A percentile compares a stretch with the other conserved stretches of the same genome.
phyloP scores from a whole-genome alignment of 2,888 invertebrate genomes.

The Drosophila picticornis region DNA sequence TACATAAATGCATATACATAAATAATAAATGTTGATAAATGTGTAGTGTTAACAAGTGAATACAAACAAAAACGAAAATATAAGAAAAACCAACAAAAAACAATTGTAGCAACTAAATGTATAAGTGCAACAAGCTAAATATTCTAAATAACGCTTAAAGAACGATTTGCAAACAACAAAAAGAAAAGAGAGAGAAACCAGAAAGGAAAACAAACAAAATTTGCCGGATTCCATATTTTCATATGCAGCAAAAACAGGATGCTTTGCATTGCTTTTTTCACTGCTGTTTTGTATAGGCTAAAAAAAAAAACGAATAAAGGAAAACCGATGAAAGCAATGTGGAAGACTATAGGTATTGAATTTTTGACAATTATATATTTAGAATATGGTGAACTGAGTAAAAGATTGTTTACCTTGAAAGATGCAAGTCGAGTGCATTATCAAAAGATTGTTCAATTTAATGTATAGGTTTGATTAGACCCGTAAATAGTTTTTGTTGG shows the following conservation, averaged over 20 bases:
- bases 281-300: constrained; percentile 45
- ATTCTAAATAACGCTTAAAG: constrained; percentile 59
- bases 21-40: constrained; percentile 78
- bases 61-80: constrained; percentile 14
- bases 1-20: constrained; percentile 45
- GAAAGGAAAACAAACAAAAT: constrained; percentile 10
- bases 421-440: neutral
- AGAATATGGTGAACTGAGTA: constrained; percentile 44
- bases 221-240: constrained; percentile 53
- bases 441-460: constrained; percentile 1
- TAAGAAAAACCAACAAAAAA: constrained; percentile 14
- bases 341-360: constrained; percentile 32
- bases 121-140: constrained; percentile 54
- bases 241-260: constrained; percentile 54
- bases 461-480: constrained; percentile 6
- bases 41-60: constrained; percentile 75
- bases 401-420: constrained; percentile 22
- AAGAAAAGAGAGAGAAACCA: neutral
- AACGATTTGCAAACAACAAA: constrained; percentile 41
- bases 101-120: constrained; percentile 50
- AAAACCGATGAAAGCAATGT: constrained; percentile 9
- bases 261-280: constrained; percentile 49
- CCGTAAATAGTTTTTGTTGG: constrained; percentile 1
- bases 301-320: constrained; percentile 12
- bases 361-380: constrained; percentile 35